phyloP scores from a whole-genome alignment of 2,797 vertebrate species.

The Gymnoscopelus braueri region DNA sequence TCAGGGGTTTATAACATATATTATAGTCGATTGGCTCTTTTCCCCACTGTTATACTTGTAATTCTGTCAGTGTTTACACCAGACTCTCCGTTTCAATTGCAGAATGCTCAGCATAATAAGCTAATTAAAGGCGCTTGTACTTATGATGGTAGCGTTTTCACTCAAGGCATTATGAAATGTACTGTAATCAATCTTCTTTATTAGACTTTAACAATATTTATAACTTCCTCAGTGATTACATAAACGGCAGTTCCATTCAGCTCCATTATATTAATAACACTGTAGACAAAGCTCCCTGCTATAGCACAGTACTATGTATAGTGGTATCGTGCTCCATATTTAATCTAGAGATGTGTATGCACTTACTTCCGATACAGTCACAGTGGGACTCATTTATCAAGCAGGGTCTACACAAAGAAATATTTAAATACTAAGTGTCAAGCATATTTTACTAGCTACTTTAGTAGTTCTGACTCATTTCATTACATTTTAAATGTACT shows the following conservation, averaged over 20 bases:
- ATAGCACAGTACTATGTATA: background rate
- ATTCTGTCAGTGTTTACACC: slow-evolving; percentile 38
- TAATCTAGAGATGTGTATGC: background rate
- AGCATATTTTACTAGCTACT: background rate
- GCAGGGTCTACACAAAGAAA: background rate
- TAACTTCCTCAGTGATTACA: slow-evolving; percentile 22
- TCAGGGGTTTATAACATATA: background rate
- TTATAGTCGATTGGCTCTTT: slow-evolving; percentile 11
- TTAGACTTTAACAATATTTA: slow-evolving; percentile 37
- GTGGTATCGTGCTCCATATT: background rate
- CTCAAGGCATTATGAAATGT: slow-evolving; percentile 30
- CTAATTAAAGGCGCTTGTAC: slow-evolving; percentile 45
- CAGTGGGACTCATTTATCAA: slow-evolving; percentile 33
- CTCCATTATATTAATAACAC: slow-evolving; percentile 38
- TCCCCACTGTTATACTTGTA: slow-evolving; percentile 28
- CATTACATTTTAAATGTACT: too few species aligned
- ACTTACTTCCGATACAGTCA: background rate
- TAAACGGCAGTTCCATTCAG: slow-evolving; percentile 24
- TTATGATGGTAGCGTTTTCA: slow-evolving; percentile 38
- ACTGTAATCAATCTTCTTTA: slow-evolving; percentile 45
- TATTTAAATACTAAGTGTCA: slow-evolving; percentile 13
- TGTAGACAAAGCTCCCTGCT: slow-evolving; percentile 2
- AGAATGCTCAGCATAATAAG: slow-evolving; percentile 40
- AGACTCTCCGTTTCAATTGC: slow-evolving; percentile 35
- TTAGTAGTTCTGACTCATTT: too few species aligned